These are phyloP conservation scores for Argyresthia goedartella DNA, from an alignment of 2,888 invertebrate genomes.

Conservation along the genomic window DNA sequence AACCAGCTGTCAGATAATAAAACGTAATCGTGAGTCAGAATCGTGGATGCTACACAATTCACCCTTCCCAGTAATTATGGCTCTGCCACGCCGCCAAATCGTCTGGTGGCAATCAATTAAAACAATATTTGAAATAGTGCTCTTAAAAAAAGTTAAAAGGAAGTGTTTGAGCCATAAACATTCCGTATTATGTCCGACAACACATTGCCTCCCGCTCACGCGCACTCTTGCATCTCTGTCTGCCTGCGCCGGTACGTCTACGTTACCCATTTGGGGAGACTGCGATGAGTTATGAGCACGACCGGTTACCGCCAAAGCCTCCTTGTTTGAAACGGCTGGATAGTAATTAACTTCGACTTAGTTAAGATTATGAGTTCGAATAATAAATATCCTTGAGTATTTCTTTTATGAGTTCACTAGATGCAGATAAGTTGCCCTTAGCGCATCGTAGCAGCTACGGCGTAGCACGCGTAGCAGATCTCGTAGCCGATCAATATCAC, in stretches of 20 bases:
- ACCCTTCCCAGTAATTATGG: constrained; percentile 48
- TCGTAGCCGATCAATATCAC: too few species aligned
- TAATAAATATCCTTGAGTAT: constrained; percentile 18
- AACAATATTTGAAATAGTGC: constrained; percentile 69
- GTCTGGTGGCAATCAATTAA: constrained; percentile 67
- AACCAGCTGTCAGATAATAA: constrained; percentile 34
- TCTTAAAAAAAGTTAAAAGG: constrained; percentile 56
- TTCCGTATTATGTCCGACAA: constrained; percentile 43
- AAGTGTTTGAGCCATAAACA: constrained; percentile 57
- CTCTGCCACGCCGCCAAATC: constrained; percentile 48
- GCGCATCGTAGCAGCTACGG: constrained; percentile 11
- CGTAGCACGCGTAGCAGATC: background rate
- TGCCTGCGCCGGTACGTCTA: constrained; percentile 60
- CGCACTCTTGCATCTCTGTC: constrained; percentile 27
- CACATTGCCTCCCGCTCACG: constrained; percentile 19
- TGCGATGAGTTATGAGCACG: constrained; percentile 55
- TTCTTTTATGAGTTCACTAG: constrained; percentile 17
- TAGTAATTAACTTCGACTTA: constrained; percentile 64
- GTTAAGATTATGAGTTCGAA: constrained; percentile 45
- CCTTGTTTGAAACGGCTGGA: constrained; percentile 51
- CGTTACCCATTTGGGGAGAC: constrained; percentile 43
- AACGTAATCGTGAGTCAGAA: constrained; percentile 28
- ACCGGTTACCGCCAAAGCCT: constrained; percentile 60
- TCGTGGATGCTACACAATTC: constrained; percentile 15
- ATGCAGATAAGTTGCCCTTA: constrained; percentile 13